Conservation (phyloP, 1,140 invertebrate species). For the Cataglyphis hispanica region DNA sequence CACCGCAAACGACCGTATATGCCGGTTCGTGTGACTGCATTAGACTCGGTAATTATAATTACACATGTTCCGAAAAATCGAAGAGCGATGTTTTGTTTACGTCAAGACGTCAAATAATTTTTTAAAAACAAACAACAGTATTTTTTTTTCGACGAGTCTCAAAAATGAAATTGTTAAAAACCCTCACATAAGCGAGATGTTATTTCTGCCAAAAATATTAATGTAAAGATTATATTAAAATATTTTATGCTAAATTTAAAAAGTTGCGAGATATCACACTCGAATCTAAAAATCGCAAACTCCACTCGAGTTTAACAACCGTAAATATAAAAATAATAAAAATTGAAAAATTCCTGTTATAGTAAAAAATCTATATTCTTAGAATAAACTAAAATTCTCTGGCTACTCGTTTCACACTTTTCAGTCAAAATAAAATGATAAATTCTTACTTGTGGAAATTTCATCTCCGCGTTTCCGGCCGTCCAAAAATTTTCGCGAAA, state of each 20-base stretch:
- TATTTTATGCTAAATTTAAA: neutral
- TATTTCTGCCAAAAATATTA: neutral
- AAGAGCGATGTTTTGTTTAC: neutral
- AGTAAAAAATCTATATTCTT: neutral
- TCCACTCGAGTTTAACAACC: neutral
- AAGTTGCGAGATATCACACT: neutral
- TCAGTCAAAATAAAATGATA: neutral
- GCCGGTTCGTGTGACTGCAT: conserved; percentile 56
- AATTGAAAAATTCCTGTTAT: neutral
- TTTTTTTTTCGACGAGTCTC: too few species aligned
- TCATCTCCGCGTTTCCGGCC: neutral
- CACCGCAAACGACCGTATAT: conserved; percentile 58
- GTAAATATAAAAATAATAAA: neutral
- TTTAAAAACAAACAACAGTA: neutral
- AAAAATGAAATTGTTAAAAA: neutral
- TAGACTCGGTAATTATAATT: conserved; percentile 12
- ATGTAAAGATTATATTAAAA: conserved; percentile 9
- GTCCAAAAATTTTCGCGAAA: conserved; percentile 46
- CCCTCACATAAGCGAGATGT: neutral
- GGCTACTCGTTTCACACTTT: too few species aligned
- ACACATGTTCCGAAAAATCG: neutral
- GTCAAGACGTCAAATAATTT: neutral
- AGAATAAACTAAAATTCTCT: too few species aligned
- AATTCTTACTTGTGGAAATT: conserved; percentile 4
- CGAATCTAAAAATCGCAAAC: neutral